These are phyloP conservation scores for Trochalopteron elliotii DNA, from an alignment of 2,113 vertebrate species.

Conservation along the genomic window DNA sequence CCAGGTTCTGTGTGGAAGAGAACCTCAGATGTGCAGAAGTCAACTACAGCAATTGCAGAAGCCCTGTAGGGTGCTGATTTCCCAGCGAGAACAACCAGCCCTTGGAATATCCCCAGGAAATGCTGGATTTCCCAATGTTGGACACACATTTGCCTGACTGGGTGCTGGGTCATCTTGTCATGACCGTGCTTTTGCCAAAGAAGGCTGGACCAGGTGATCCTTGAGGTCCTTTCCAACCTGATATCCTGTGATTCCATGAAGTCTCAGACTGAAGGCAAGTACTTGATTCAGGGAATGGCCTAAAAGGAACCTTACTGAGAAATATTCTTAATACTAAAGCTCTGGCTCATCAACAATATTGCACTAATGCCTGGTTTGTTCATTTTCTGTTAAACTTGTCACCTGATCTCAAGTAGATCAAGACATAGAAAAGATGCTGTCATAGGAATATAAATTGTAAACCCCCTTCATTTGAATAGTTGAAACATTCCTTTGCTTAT, in stretches of 20 bases:
- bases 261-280: not conserved
- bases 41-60: not conserved
- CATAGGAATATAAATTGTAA: not conserved
- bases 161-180: not conserved
- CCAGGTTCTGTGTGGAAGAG: not conserved
- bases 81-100: not conserved
- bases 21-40: rapidly evolving
- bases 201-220: not conserved
- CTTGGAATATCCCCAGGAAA: not conserved
- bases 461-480: not conserved
- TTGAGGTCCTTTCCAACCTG: not conserved
- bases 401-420: not conserved
- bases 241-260: not conserved
- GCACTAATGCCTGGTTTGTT: not conserved
- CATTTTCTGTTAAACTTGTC: not conserved
- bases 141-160: not conserved
- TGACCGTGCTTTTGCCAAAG: not conserved
- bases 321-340: not conserved
- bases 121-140: not conserved
- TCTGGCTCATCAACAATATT: not conserved
- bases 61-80: not conserved
- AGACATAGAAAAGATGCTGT: not conserved
- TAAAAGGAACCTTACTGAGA: not conserved
- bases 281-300: not conserved
- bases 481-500: not conserved